These are phyloP conservation scores for Equus przewalskii DNA, from an alignment of 2,113 vertebrate genomes.

Conservation along the genomic window DNA sequence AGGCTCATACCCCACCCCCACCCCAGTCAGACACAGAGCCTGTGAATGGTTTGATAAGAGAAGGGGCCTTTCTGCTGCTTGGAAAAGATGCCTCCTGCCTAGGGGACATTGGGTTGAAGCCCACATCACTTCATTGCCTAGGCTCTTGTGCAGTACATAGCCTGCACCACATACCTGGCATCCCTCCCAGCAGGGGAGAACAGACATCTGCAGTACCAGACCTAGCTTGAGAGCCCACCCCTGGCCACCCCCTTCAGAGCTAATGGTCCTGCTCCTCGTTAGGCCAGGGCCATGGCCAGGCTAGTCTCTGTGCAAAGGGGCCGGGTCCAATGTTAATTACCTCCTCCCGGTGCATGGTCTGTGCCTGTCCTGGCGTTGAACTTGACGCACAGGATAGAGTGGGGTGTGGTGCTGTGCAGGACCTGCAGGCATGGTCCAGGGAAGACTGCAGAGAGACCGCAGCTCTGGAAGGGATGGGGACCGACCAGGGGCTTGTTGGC, in stretches of 20 bases:
- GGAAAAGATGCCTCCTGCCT: background rate
- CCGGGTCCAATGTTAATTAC: background rate
- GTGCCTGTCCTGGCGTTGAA: slow-evolving; percentile 89
- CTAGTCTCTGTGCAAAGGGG: background rate
- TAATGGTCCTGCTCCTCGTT: background rate
- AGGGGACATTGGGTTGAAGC: background rate
- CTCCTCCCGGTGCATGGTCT: slow-evolving; percentile 72
- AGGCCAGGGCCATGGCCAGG: too few species aligned
- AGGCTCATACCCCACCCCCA: too few species aligned
- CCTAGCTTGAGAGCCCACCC: background rate
- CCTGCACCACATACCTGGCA: background rate
- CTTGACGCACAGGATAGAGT: slow-evolving; percentile 95
- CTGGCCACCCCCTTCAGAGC: background rate
- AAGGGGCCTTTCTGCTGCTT: background rate
- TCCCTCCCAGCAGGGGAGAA: background rate
- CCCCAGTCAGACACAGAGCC: background rate
- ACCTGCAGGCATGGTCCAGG: slow-evolving; percentile 92
- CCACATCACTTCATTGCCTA: too few species aligned
- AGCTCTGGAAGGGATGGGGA: too few species aligned
- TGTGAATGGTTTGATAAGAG: background rate
- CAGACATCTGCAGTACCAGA: background rate
- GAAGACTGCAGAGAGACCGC: slow-evolving; percentile 88
- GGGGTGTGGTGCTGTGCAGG: slow-evolving; percentile 91
- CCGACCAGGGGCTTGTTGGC: background rate
- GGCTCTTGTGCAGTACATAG: background rate